Evolutionary conservation across 2,113 vertebrate genomes (phyloP), one percentile per base, ranked within the genome.

Genomic region (Bubo scandiacus): DNA sequence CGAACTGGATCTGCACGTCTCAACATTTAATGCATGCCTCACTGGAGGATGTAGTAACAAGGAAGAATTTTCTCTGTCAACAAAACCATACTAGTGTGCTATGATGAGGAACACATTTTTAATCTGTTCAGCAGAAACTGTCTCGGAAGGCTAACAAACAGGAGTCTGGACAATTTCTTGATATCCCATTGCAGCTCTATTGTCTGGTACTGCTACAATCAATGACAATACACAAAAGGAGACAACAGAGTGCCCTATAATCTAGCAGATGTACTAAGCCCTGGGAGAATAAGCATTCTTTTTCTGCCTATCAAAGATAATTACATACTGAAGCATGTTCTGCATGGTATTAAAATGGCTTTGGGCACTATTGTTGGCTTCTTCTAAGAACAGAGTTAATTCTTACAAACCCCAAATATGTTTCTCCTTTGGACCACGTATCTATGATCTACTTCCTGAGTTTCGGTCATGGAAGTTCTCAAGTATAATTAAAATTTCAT

Each of bases 251-350:
- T 67, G 68, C 68, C 61, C 55, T 43, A 74, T 55, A 91, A 91
- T 87, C 72, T 38, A 94, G 59, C 94, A 97, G 94, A 92, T 94
- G 86, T 58, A 66, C 77, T 25, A 58, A 95, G 15, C 84, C 83
- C 81, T 32, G 34, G 32, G 84, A 95, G 91, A 89, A 95, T 14
- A 75, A 80, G 68, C 21, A 42, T 71, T 92, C 42, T 86, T 94
- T 51, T 95, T 62, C 88, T 91, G 72, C 54, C 91, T 71, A 89
- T 86, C 94, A 95, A 86, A 96, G 86, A 95, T 94, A 96, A 97
- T 96, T 89, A 84, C 68, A 96, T 59, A 59, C 38, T 67, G 43
- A 92, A 94, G 52, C 0, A 0, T 74, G 52, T 63, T 84, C 91
- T 63, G 73, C 49, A 66, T 27, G 43, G 77, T 52, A 89, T 77